A percentile compares a stretch with the other conserved stretches of the same genome.
phyloP scores from a whole-genome alignment of 2,797 vertebrate species.

The Pelodytes ibericus region DNA sequence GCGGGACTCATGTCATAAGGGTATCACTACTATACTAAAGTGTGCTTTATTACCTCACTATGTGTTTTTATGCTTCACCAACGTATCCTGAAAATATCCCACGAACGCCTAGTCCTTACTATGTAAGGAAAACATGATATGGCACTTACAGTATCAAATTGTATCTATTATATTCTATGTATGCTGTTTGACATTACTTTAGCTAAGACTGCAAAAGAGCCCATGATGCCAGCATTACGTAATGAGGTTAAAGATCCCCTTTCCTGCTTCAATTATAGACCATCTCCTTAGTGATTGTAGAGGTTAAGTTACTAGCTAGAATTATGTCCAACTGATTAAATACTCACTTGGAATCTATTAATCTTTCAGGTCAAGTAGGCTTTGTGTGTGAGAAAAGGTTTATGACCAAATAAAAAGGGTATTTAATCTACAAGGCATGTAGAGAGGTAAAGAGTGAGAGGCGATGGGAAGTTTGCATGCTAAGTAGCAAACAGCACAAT shows the following conservation, averaged over 20 bases:
- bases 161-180: no score
- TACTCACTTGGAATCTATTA: constrained; percentile 13
- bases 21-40: no score
- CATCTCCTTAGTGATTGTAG: constrained; percentile 12
- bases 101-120: no score
- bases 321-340: constrained; percentile 33
- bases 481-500: not conserved
- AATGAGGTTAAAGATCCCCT: constrained; percentile 10
- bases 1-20: no score
- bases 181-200: no score
- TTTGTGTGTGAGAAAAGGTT: constrained; percentile 7
- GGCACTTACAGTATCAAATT: no score
- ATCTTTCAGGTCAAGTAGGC: constrained; percentile 23
- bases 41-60: no score
- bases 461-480: not conserved
- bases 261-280: constrained; percentile 18
- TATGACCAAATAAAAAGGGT: not conserved
- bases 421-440: not conserved
- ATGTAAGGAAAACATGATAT: no score
- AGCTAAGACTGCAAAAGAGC: no score
- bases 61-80: no score
- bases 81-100: no score
- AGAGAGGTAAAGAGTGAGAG: not conserved
- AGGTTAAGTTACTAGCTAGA: constrained; percentile 19
- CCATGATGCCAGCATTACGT: not conserved